phyloP scores from a whole-genome alignment of 2,113 vertebrate species.

The Phylloscopus whistleri region DNA sequence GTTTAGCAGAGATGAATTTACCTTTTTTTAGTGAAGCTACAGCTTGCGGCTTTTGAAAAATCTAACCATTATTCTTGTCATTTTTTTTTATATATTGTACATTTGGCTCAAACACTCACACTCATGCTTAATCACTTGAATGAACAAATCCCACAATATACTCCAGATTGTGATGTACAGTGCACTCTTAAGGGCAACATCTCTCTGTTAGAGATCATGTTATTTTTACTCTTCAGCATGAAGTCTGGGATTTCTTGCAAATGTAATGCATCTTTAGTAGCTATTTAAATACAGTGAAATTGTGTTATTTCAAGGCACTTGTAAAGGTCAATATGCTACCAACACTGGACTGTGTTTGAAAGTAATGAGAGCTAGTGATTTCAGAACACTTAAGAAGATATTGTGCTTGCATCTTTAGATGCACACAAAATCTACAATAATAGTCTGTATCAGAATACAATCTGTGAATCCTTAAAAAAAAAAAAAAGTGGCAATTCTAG shows the following conservation, averaged over 20 bases:
- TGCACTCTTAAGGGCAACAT: background rate
- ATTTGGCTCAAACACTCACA: background rate
- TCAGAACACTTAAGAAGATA: background rate
- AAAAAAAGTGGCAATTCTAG: background rate
- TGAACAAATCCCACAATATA: background rate
- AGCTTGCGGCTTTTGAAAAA: background rate
- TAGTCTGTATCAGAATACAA: background rate
- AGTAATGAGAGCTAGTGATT: background rate
- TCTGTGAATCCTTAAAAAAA: background rate
- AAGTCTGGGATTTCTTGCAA: slow-evolving; percentile 1
- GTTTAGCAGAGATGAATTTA: background rate
- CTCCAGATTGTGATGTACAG: background rate
- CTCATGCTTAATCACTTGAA: background rate
- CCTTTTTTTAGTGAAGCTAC: background rate
- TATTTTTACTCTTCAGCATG: slow-evolving; percentile 27
- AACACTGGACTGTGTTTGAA: background rate
- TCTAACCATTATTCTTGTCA: background rate
- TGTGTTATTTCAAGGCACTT: background rate
- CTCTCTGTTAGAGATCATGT: background rate
- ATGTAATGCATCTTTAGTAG: background rate
- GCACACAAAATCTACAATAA: background rate
- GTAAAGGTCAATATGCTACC: background rate
- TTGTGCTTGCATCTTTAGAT: background rate
- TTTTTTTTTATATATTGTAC: background rate
- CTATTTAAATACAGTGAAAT: slow-evolving; percentile 6